phyloP scores from a whole-genome alignment of 2,888 invertebrate genomes.

The Plutella xylostella region DNA sequence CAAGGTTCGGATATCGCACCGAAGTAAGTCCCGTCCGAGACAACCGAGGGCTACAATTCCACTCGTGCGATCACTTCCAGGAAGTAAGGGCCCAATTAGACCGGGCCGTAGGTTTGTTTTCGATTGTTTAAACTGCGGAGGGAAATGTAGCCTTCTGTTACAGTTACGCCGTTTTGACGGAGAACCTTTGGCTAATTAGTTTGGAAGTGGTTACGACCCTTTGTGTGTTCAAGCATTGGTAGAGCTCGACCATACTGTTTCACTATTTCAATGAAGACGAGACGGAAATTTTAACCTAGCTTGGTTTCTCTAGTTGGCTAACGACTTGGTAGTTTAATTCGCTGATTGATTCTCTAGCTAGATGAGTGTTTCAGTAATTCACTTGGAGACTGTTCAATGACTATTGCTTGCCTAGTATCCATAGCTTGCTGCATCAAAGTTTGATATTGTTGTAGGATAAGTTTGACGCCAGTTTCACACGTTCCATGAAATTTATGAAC shows the following conservation, averaged over 20 bases:
- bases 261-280: conserved; percentile 54
- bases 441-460: conserved; percentile 26
- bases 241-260: conserved; percentile 47
- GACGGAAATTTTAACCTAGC: conserved; percentile 43
- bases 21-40: conserved; percentile 77
- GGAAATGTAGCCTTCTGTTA: conserved; percentile 55
- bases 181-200: conserved; percentile 58
- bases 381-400: background rate
- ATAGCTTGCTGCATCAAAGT: conserved; percentile 68
- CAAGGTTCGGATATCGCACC: conserved; percentile 94
- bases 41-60: conserved; percentile 8
- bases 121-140: conserved; percentile 19
- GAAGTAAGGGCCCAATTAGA: background rate
- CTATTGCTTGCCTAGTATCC: conserved; percentile 56
- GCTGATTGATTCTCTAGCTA: conserved; percentile 39
- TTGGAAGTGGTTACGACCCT: conserved; percentile 62
- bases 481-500: too few species aligned
- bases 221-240: conserved; percentile 61
- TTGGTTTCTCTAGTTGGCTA: conserved; percentile 44
- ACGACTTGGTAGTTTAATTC: conserved; percentile 47
- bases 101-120: too few species aligned
- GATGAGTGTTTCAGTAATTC: conserved; percentile 23
- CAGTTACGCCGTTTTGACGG: conserved; percentile 43
- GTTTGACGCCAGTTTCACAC: conserved; percentile 33
- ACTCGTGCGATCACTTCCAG: too few species aligned